Percentiles rank a stretch among this genome's conserved stretches.
phyloP scores from a whole-genome alignment of 2,113 vertebrate genomes.

The Oenanthe oenanthe region DNA sequence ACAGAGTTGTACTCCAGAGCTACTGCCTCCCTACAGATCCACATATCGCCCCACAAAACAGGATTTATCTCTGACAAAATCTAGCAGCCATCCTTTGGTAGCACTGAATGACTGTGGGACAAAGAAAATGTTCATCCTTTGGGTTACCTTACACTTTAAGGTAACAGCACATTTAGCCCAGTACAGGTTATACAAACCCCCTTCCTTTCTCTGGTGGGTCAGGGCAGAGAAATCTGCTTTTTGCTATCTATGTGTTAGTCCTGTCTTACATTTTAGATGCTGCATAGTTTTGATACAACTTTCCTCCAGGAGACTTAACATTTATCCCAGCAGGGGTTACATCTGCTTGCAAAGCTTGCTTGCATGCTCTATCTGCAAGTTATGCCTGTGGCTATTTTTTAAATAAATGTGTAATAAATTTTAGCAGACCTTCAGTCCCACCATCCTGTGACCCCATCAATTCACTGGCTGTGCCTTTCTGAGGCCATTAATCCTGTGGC shows the following conservation, averaged over 20 bases:
- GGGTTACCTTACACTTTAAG: background rate
- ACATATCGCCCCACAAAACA: background rate
- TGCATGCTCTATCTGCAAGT: background rate
- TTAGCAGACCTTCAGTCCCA: background rate
- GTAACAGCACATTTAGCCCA: background rate
- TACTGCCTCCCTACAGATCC: background rate
- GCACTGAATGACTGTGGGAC: background rate
- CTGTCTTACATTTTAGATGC: background rate
- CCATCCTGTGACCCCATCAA: background rate
- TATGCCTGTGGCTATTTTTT: background rate
- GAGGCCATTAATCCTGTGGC: background rate
- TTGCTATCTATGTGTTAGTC: background rate
- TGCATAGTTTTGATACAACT: background rate
- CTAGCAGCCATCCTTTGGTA: background rate
- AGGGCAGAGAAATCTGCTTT: background rate
- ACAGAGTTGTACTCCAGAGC: background rate
- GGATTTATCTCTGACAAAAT: background rate
- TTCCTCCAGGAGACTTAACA: background rate
- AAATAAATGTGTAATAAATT: accelerated
- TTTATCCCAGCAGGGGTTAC: background rate
- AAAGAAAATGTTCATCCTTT: background rate
- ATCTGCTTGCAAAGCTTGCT: background rate
- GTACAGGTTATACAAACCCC: background rate
- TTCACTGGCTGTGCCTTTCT: background rate
- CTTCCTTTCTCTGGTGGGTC: background rate